Percentiles rank a stretch among this genome's conserved stretches.
These are phyloP conservation scores for Bacillus rossius DNA, from an alignment of 1,140 invertebrate genomes.

Conservation along the genomic window DNA sequence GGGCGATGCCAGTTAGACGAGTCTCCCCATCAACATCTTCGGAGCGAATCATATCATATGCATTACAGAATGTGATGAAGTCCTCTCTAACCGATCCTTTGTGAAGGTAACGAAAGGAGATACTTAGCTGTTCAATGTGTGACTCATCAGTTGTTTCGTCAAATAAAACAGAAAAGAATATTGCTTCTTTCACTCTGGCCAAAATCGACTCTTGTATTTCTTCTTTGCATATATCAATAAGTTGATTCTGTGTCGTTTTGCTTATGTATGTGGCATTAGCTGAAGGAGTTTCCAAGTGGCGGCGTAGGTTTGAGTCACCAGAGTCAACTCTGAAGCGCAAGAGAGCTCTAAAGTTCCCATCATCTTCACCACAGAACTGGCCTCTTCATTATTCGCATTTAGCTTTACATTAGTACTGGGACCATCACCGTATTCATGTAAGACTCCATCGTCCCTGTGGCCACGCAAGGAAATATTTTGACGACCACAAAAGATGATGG, in stretches of 20 bases:
- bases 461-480: conserved; percentile 30
- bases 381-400: neutral
- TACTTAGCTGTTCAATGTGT: conserved; percentile 26
- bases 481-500: conserved; percentile 26
- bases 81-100: conserved; percentile 23
- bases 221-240: conserved; percentile 28
- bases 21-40: conserved; percentile 12
- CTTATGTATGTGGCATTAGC: conserved; percentile 30
- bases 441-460: conserved; percentile 25
- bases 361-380: conserved; percentile 15
- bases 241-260: conserved; percentile 30
- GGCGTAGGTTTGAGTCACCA: conserved; percentile 23
- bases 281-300: conserved; percentile 27
- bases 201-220: conserved; percentile 26
- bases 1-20: conserved; percentile 17
- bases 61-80: conserved; percentile 28
- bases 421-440: neutral
- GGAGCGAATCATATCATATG: conserved; percentile 15
- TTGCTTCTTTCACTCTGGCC: conserved; percentile 21
- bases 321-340: conserved; percentile 22
- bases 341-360: conserved; percentile 31
- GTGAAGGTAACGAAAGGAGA: conserved; percentile 23
- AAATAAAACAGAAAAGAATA: conserved; percentile 26
- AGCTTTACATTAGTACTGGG: neutral
- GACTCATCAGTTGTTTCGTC: conserved; percentile 33